Base-by-base conservation (phyloP, 1,140 invertebrate genomes). In the Bombus confusus region DNA sequence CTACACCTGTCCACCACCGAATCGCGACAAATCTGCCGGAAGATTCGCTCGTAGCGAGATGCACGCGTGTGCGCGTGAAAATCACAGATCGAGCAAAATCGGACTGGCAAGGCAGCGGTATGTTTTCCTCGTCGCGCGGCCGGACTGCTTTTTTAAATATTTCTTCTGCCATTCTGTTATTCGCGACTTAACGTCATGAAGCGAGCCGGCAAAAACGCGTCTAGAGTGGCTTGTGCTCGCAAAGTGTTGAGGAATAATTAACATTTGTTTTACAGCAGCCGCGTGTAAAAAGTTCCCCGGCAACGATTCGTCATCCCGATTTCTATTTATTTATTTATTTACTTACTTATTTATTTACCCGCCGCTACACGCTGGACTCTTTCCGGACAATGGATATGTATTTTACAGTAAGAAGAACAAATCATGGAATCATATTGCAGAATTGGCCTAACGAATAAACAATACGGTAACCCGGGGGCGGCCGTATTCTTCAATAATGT, bases 231-330 rank as follows among this genome's bases (percentile, higher is more conserved):
- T 62, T 39, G 66, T 69, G 52, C 28, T 57, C 47, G 76, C 77
- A 31, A 76, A 88, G 87, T 80, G 75, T 87, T 75, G 73, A 68
- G 85, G 89, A 91, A 90, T 91, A 88, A 88, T 91, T 91, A 88
- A 91, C 86, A 85, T 89, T 91, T 91, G 86, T 91, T 89, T 87
- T 85, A 91, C 78, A 87, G 34, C 80, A n/a, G 41, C 37, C 59
- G 68, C 79, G 43, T 41, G 57, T 73, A 8, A 59, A 31, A 57
- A 80, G 77, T 73, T 85, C 57, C 71, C 34, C 22, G 15, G 28
- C 25, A 71, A 31, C n/a, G 47, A 10, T 28, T 39, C 43, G 34
- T 31, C 15, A 34, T 66, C 28, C 39, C 59, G 43, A 39, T 74
- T 79, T 39, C 47, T 22, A 52, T 15, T 22, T 52, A 52, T 22